Evolutionary conservation across 2,888 invertebrate genomes (phyloP).

Genomic region (Oscheius sp.): DNA sequence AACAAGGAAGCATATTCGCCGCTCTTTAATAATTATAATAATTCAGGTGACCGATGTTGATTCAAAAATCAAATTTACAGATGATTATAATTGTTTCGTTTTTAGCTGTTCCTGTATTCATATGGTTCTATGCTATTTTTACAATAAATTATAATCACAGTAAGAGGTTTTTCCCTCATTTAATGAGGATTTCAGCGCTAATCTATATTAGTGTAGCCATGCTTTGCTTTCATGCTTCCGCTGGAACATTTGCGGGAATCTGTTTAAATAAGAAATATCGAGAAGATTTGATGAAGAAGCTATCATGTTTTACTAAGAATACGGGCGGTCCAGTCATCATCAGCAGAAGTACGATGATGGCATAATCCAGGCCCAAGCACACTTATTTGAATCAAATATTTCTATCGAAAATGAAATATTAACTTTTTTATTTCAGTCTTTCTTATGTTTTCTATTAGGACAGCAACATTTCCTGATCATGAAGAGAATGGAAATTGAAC

Average conservation of each 20-base stretch:
- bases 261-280: constrained; percentile 11
- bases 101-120: background rate
- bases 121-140: background rate
- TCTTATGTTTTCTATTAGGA: too few relatives aligned
- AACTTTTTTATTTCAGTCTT: too few relatives aligned
- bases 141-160: background rate
- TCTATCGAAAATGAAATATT: too few relatives aligned
- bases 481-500: too few relatives aligned
- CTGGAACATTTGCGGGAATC: constrained; percentile 5
- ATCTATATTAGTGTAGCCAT: background rate
- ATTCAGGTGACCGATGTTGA: background rate
- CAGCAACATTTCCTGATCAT: too few relatives aligned
- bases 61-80: background rate
- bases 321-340: background rate
- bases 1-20: background rate
- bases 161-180: background rate
- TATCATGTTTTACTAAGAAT: background rate
- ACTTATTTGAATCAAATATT: too few relatives aligned
- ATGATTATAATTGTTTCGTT: background rate
- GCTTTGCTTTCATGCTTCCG: constrained; percentile 3
- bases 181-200: background rate
- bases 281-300: background rate
- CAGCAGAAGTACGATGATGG: too few relatives aligned
- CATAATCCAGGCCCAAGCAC: too few relatives aligned
- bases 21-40: background rate